Percentiles rank a stretch among this genome's conserved stretches.
Evolutionary conservation across 2,113 vertebrate species (phyloP).

Genomic region (Diphyllodes magnificus): DNA sequence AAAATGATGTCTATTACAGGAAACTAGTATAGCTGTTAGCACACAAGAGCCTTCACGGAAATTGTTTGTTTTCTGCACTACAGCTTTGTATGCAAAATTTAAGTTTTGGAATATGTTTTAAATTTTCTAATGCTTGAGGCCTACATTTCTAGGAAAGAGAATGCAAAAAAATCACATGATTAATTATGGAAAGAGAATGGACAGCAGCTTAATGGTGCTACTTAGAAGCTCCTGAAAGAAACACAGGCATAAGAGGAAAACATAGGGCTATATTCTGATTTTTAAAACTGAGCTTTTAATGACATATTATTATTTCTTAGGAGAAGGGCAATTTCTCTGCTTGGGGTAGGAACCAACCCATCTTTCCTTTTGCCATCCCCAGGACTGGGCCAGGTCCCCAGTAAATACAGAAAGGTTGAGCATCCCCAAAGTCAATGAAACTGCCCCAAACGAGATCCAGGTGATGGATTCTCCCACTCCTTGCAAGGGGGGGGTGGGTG

Average conservation of each 20-base stretch:
- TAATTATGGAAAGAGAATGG: neutral
- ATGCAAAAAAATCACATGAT: neutral
- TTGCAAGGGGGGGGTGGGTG: neutral
- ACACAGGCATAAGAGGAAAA: neutral
- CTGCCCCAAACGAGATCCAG: neutral
- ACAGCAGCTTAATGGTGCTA: neutral
- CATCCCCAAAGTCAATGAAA: neutral
- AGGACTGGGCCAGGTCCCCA: neutral
- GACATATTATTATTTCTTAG: neutral
- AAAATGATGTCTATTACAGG: neutral
- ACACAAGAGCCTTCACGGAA: neutral
- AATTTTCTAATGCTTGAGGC: neutral
- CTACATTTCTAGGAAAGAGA: neutral
- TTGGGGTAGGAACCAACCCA: neutral
- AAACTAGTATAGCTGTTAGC: neutral
- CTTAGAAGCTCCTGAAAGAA: neutral
- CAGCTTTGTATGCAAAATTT: neutral
- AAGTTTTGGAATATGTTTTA: neutral
- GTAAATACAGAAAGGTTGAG: neutral
- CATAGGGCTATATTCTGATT: accelerated
- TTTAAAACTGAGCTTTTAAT: neutral
- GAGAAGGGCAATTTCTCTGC: neutral
- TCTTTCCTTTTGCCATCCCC: neutral
- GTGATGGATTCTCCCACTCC: neutral
- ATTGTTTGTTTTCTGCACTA: neutral